Percentiles rank a stretch among this genome's conserved stretches.
Evolutionary conservation across 2,113 vertebrate species (phyloP).

Genomic region (Pterocles gutturalis): DNA sequence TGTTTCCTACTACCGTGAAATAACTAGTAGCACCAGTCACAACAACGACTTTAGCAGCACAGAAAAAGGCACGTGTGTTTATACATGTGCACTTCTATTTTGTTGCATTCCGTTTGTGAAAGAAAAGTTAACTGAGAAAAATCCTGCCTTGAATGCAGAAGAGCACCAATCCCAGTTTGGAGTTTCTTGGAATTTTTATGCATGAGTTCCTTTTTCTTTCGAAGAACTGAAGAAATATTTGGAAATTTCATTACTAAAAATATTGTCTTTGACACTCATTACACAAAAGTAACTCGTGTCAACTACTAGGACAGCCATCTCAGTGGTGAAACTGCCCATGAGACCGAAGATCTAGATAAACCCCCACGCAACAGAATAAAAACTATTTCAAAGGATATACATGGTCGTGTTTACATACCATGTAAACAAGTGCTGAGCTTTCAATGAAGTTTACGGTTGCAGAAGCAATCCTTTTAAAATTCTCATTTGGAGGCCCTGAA

Average conservation of each 20-base stretch:
- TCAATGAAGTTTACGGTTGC: not conserved
- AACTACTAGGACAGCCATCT: not conserved
- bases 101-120: not conserved
- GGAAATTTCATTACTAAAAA: slow-evolving; percentile 29
- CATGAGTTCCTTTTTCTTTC: slow-evolving; percentile 47
- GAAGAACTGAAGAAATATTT: slow-evolving; percentile 32
- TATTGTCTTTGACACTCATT: not conserved
- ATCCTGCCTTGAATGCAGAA: not conserved
- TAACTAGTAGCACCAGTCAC: not conserved
- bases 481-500: not conserved
- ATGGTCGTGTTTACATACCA: accelerated
- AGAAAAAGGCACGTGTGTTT: not conserved
- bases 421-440: not conserved
- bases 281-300: not conserved
- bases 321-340: not conserved
- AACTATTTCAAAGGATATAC: not conserved
- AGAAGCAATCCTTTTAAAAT: not conserved
- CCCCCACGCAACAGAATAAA: not conserved
- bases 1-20: slow-evolving; percentile 5
- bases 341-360: not conserved
- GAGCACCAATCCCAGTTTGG: not conserved
- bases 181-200: not conserved
- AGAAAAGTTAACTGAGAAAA: slow-evolving; percentile 5
- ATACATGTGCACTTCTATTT: accelerated
- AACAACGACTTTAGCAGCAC: not conserved